Base-by-base conservation (phyloP, 2,888 invertebrate genomes). In the Agrilus cyanescens region DNA sequence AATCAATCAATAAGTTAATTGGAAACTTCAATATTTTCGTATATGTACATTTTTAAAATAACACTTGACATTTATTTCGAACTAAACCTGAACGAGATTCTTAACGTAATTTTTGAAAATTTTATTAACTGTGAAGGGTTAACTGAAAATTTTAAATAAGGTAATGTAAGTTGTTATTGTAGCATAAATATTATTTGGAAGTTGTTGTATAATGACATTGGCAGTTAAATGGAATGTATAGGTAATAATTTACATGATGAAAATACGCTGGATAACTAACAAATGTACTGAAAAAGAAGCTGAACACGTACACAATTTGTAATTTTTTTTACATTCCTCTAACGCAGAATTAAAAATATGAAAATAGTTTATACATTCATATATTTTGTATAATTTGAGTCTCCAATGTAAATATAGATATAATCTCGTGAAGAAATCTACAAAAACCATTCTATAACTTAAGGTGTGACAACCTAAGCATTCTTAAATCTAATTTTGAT, bases 341-440 rank as follows among this genome's bases (percentile, higher is more conserved):
- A 58, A 58, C 58, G 57, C 58, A 57, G 59, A 58, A 61, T 59
- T 10, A 25, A 25, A 25, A 59, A 60, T 61, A 60, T 57, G 60
- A 61, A 61, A 61, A 61, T 61, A 60, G 59, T 60, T 59, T 25
- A 25, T 25, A 58, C 58, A 58, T 58, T 57, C 60, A 56, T 57
- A 57, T 55, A 53, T 51, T 53, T 53, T 58, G 58, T 58, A 58
- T 59, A 59, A n/a, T 60, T 59, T 59, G 59, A 61, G 60, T 61
- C 61, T 60, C 60, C 61, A 58, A 58, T 61, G 60, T 61, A 61
- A 60, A 60, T 61, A 61, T 60, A 61, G 60, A 61, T 46, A 46
- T 61, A 61, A 59, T 60, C 58, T 60, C 58, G 59, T 57, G 57
- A 59, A 58, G 60, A 60, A 60, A 60, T 58, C 54, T 59, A 60